These are phyloP conservation scores for Falcaria lacertinaria DNA, from an alignment of 2,888 invertebrate genomes.

Conservation along the genomic window DNA sequence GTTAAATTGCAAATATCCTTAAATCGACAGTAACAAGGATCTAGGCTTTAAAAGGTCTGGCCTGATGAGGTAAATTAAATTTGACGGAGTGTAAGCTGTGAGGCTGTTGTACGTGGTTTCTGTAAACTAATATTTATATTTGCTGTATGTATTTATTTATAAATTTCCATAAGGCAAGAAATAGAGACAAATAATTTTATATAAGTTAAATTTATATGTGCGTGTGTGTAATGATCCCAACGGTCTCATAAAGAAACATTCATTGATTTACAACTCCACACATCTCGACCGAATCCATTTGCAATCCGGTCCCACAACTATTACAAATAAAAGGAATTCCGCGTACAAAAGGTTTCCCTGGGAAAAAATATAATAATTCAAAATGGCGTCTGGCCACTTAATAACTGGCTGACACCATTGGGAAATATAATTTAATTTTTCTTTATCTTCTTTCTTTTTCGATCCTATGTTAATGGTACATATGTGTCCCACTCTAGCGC, in stretches of 20 bases:
- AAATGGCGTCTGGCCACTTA: slow-evolving; percentile 80
- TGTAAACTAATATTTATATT: no score
- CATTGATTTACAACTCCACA: slow-evolving; percentile 50
- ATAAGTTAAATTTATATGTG: neutral
- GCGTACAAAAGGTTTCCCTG: slow-evolving; percentile 67
- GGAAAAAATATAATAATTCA: slow-evolving; percentile 76
- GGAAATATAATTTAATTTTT: slow-evolving; percentile 81
- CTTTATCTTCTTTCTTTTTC: slow-evolving; percentile 49
- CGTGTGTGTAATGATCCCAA: slow-evolving; percentile 34
- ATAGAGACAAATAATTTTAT: no score
- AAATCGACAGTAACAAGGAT: no score
- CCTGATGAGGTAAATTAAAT: no score
- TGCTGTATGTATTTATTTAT: no score
- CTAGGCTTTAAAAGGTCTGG: no score
- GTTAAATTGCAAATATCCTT: no score
- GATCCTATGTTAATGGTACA: slow-evolving; percentile 24
- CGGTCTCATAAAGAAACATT: slow-evolving; percentile 32
- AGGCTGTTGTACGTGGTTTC: no score
- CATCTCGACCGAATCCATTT: slow-evolving; percentile 54
- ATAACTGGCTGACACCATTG: slow-evolving; percentile 81
- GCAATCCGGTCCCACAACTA: slow-evolving; percentile 63
- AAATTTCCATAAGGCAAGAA: no score
- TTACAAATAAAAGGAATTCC: slow-evolving; percentile 72
- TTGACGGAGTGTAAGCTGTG: no score
- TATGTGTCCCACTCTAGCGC: slow-evolving; percentile 46